Evolutionary conservation across 2,888 invertebrate species (phyloP).

Genomic region (Galerucella calmariensis): DNA sequence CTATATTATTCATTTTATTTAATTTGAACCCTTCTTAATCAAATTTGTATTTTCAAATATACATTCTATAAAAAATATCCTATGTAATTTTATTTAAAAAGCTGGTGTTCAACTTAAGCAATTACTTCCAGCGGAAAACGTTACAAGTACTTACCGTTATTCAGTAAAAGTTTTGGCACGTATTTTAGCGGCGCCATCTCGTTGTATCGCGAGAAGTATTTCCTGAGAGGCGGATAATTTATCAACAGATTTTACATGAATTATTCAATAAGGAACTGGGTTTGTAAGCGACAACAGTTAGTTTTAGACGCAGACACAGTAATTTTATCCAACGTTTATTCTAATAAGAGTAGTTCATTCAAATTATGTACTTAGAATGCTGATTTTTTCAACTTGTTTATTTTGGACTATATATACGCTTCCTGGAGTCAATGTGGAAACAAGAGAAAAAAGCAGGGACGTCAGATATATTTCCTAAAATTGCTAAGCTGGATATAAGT

Average conservation of each 20-base stretch:
- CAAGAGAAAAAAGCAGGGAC: too few relatives aligned
- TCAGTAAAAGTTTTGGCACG: conserved; percentile 15
- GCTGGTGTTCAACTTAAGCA: too few relatives aligned
- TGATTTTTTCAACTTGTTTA: neutral
- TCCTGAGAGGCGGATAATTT: conserved; percentile 18
- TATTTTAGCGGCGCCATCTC: conserved; percentile 38
- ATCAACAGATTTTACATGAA: conserved; percentile 20
- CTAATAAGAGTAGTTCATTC: neutral
- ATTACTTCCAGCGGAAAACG: neutral
- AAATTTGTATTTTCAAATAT: neutral
- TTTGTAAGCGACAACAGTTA: neutral
- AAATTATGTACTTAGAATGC: neutral
- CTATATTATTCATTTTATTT: too few relatives aligned
- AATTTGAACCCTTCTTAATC: too few relatives aligned
- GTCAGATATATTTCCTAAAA: too few relatives aligned
- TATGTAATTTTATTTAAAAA: too few relatives aligned
- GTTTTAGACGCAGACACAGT: neutral
- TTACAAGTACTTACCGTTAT: neutral
- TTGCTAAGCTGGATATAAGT: too few relatives aligned
- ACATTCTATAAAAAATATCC: too few relatives aligned
- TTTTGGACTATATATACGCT: neutral
- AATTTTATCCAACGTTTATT: neutral
- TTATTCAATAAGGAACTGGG: conserved; percentile 6
- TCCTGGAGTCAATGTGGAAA: too few relatives aligned
- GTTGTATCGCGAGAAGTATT: conserved; percentile 13